Evolutionary conservation across 1,140 invertebrate genomes (phyloP), one percentile per base, ranked within the genome.

Genomic region (Pseudachorutes palmiensis): DNA sequence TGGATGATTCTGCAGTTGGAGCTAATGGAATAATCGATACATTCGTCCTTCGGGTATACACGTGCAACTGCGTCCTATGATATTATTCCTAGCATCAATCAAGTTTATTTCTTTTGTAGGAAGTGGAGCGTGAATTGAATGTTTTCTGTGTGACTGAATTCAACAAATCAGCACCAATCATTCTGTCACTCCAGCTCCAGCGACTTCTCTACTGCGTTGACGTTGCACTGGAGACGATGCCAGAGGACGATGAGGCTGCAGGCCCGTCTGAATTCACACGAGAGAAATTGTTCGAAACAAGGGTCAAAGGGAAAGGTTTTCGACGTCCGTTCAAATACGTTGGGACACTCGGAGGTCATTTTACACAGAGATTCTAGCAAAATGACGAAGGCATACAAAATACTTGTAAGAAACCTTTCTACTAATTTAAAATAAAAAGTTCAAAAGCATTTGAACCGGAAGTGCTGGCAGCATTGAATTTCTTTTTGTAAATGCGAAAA

Each of bases 181-280:
- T 90, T 26, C 78, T 97, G 3, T 83, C 87, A 19, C 82, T 85
- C 30, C 91, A 94, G 79, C 79, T 95, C 2, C 85, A 88, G 63
- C 85, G 88, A 68, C 78, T 94, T 45, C 81, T 91, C 72, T 86
- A 87, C 57, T 92, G 88, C 76, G 85, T 94, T 69, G 93, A 97
- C 78, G 85, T 95, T 65, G 88, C 90, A 71, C 78, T 95, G 31
- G 92, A 95, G 78, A 89, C 91, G 0, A 84, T 81, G 66, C 70
- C 76, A 31, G 73, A 76, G 30, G 82, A 72, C 74, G 79, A 66
- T 74, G 75, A 80, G 33, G 76, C 76, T 64, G 28, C 79, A 45
- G 82, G 83, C 28, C 82, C 84, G 14, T 77, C 81, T 22, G 86
- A 87, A 74, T 90, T 88, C 76, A 81, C 85, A 5, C 84, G 86